Percentiles rank a stretch among this genome's conserved stretches.
Evolutionary conservation across 2,888 invertebrate species (phyloP).

Genomic region (Pteria penguin): DNA sequence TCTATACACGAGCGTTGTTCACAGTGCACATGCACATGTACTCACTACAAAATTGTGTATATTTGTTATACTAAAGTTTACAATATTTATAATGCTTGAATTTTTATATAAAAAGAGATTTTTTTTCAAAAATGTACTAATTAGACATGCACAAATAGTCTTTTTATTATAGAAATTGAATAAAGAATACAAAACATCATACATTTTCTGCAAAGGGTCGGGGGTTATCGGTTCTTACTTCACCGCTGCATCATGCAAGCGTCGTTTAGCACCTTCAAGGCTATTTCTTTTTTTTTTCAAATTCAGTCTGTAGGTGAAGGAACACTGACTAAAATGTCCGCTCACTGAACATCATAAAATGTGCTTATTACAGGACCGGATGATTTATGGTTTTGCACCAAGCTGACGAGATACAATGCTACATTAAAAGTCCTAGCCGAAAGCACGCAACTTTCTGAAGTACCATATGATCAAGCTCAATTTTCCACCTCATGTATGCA

Average conservation of each 20-base stretch:
- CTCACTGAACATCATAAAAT: slow-evolving; percentile 51
- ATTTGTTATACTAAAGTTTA: no score
- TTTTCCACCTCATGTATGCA: slow-evolving; percentile 41
- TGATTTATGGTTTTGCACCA: slow-evolving; percentile 41
- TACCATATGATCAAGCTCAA: slow-evolving; percentile 31
- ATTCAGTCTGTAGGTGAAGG: slow-evolving; percentile 36
- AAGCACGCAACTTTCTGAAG: slow-evolving; percentile 36
- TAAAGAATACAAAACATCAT: slow-evolving; percentile 9
- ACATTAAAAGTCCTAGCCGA: slow-evolving; percentile 48
- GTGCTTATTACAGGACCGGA: slow-evolving; percentile 45
- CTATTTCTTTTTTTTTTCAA: slow-evolving; percentile 40
- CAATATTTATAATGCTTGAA: no score
- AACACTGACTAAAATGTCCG: slow-evolving; percentile 38
- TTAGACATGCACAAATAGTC: slow-evolving; percentile 27
- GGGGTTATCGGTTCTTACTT: slow-evolving; percentile 42
- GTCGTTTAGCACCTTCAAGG: slow-evolving; percentile 36
- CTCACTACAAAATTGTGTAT: no score
- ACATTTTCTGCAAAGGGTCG: slow-evolving; percentile 25
- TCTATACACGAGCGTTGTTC: no score
- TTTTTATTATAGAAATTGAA: slow-evolving; percentile 40
- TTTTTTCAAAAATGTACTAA: no score
- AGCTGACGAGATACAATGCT: slow-evolving; percentile 43
- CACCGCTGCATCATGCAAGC: slow-evolving; percentile 9
- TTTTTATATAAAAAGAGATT: no score
- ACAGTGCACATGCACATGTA: no score